Percentiles rank a stretch among this genome's conserved stretches.
These are phyloP conservation scores for Sturmia bella DNA, from an alignment of 2,888 invertebrate species.

Conservation along the genomic window DNA sequence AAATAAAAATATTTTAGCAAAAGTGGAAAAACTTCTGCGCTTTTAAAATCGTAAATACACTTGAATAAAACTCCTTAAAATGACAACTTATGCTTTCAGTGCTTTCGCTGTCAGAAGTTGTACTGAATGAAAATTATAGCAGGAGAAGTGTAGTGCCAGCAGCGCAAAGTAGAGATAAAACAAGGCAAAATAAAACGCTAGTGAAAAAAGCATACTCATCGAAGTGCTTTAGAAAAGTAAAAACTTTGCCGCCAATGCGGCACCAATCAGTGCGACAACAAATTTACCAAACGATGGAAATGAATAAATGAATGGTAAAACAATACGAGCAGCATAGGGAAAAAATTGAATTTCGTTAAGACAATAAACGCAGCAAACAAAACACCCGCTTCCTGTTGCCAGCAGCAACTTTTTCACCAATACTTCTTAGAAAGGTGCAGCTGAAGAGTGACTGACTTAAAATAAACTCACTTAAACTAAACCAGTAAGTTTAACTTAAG, in stretches of 20 bases:
- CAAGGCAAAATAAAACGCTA: constrained; percentile 30
- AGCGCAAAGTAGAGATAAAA: constrained; percentile 36
- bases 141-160: constrained; percentile 15
- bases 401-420: constrained; percentile 24
- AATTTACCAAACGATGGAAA: constrained; percentile 66
- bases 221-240: constrained; percentile 66
- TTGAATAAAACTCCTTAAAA: constrained; percentile 67
- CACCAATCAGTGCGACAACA: constrained; percentile 72
- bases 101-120: constrained; percentile 36
- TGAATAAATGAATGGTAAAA: constrained; percentile 66
- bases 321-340: constrained; percentile 12
- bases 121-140: constrained; percentile 10
- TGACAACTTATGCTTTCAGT: constrained; percentile 62
- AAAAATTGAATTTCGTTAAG: constrained; percentile 34
- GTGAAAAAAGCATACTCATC: constrained; percentile 61
- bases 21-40: constrained; percentile 8
- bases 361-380: constrained; percentile 64
- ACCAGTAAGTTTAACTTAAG: too few relatives aligned
- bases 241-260: constrained; percentile 73
- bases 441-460: constrained; percentile 22
- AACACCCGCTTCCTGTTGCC: constrained; percentile 66
- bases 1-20: neutral
- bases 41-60: constrained; percentile 65
- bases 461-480: neutral
- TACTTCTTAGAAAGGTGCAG: neutral